phyloP scores from a whole-genome alignment of 2,113 vertebrate species.

The Sceloporus tristichus region DNA sequence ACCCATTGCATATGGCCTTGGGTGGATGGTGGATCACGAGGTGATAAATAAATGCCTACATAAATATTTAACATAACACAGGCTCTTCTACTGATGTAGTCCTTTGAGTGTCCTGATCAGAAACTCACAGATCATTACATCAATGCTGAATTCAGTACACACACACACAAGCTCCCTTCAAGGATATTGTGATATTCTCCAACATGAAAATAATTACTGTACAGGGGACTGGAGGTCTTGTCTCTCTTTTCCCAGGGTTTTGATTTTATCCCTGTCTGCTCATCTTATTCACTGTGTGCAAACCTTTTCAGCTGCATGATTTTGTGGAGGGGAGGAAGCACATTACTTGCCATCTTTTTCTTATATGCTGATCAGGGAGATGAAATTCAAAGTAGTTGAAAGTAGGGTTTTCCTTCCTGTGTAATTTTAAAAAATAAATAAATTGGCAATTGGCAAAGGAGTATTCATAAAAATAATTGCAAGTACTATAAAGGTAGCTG shows the following conservation, averaged over 20 bases:
- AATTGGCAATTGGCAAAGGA: constrained; percentile 56
- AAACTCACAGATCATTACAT: too few relatives aligned
- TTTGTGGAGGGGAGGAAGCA: not conserved
- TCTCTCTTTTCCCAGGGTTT: not conserved
- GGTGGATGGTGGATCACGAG: too few relatives aligned
- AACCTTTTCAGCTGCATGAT: constrained; percentile 1
- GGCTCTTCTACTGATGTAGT: too few relatives aligned
- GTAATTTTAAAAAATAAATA: constrained; percentile 1
- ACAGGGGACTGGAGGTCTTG: not conserved
- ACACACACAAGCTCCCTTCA: too few relatives aligned
- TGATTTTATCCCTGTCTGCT: not conserved
- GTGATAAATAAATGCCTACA: too few relatives aligned
- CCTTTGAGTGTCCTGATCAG: too few relatives aligned
- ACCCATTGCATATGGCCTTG: too few relatives aligned
- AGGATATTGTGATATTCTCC: too few relatives aligned
- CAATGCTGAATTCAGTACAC: too few relatives aligned
- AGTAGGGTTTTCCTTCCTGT: not conserved
- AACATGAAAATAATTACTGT: not conserved
- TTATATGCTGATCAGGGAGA: constrained; percentile 51
- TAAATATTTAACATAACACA: too few relatives aligned
- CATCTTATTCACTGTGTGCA: constrained; percentile 24
- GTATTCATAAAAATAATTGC: constrained; percentile 61
- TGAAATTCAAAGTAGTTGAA: constrained; percentile 44
- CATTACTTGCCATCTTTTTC: not conserved
- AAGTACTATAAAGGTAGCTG: constrained; percentile 43